phyloP scores from a whole-genome alignment of 2,888 invertebrate genomes.

The Marronus borbonicus region DNA sequence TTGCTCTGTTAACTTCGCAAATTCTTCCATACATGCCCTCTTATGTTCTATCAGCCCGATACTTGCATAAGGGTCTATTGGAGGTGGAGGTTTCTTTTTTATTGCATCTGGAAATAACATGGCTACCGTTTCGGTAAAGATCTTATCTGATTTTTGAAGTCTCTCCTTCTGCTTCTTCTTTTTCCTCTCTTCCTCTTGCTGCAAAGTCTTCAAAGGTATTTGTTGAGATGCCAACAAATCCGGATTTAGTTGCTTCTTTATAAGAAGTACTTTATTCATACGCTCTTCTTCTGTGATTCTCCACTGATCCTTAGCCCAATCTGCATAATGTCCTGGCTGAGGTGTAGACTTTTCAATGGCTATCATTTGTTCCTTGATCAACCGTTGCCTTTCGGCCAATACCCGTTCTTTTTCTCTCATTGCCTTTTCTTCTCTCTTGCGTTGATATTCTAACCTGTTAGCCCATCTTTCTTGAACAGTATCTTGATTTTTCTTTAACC shows the following conservation, averaged over 20 bases:
- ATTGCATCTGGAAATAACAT: constrained; percentile 76
- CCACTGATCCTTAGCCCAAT: constrained; percentile 73
- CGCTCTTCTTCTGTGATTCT: constrained; percentile 77
- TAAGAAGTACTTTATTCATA: constrained; percentile 77
- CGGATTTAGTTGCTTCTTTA: constrained; percentile 76
- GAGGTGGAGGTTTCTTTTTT: constrained; percentile 70
- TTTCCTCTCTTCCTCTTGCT: constrained; percentile 74
- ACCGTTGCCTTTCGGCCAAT: constrained; percentile 49
- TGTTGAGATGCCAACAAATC: constrained; percentile 76
- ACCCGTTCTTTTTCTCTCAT: constrained; percentile 50
- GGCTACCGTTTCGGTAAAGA: constrained; percentile 79
- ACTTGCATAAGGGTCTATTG: constrained; percentile 65
- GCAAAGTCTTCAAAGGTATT: constrained; percentile 75
- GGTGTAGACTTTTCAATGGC: constrained; percentile 50
- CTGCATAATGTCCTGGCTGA: constrained; percentile 59
- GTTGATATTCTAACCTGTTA: constrained; percentile 62
- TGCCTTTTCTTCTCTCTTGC: constrained; percentile 53
- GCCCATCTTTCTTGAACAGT: constrained; percentile 58
- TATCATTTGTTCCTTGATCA: constrained; percentile 56
- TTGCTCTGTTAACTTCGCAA: constrained; percentile 64
- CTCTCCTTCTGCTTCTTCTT: constrained; percentile 74
- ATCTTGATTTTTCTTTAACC: constrained; percentile 71
- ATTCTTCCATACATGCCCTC: constrained; percentile 69
- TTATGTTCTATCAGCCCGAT: constrained; percentile 69
- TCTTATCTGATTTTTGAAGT: constrained; percentile 74